phyloP scores from a whole-genome alignment of 2,113 vertebrate genomes.

The Procavia capensis region DNA sequence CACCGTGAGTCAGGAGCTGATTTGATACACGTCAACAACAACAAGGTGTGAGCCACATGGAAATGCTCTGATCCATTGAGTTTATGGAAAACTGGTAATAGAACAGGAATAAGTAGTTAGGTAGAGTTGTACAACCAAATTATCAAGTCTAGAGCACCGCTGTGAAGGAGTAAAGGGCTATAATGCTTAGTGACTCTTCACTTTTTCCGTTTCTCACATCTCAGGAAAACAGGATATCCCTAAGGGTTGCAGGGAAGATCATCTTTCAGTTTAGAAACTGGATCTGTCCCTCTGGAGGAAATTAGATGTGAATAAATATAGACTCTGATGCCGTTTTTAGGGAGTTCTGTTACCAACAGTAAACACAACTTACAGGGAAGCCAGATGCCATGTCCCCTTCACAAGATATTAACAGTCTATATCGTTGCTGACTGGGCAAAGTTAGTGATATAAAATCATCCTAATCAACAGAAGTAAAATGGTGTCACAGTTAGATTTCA shows the following conservation, averaged over 20 bases:
- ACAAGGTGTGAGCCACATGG: neutral
- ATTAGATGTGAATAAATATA: slow-evolving; percentile 73
- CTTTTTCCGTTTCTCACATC: neutral
- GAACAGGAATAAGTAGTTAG: neutral
- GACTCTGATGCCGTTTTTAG: slow-evolving; percentile 64
- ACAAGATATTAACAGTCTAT: slow-evolving; percentile 63
- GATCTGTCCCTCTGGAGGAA: slow-evolving; percentile 60
- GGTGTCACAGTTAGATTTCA: slow-evolving; percentile 68
- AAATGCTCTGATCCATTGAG: neutral
- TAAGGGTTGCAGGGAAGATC: slow-evolving; percentile 63
- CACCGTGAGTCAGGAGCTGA: neutral
- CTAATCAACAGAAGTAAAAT: slow-evolving; percentile 73
- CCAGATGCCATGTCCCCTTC: slow-evolving; percentile 62
- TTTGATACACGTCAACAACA: neutral
- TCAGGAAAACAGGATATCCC: slow-evolving; percentile 51
- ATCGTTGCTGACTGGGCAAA: slow-evolving; percentile 74
- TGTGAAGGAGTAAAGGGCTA: neutral
- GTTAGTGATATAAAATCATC: slow-evolving; percentile 61
- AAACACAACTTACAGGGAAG: slow-evolving; percentile 73
- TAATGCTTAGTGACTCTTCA: neutral
- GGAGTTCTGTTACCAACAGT: slow-evolving; percentile 61
- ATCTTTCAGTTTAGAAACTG: slow-evolving; percentile 68
- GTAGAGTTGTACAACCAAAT: neutral
- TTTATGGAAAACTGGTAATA: neutral
- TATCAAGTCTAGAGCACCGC: slow-evolving; percentile 41